Base-by-base conservation (phyloP, 2,797 vertebrate species). In the Coluber constrictor region DNA sequence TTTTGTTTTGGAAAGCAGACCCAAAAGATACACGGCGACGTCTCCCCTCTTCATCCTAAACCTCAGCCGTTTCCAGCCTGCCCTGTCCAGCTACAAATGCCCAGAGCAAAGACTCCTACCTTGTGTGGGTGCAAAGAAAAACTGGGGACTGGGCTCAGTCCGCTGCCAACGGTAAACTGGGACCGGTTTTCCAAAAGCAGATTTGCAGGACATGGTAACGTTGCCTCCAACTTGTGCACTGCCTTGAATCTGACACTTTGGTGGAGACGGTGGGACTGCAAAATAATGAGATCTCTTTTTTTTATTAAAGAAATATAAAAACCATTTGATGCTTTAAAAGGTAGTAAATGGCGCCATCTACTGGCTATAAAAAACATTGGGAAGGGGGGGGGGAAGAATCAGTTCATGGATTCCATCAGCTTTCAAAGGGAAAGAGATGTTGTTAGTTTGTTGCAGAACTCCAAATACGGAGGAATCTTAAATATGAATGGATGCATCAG, bases 141-240 rank as follows among this genome's bases (percentile, higher is more conserved):
- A 94, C 94, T 98, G 97, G 0, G 97, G 97, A 60, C 94, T 57
- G 8, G 98, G 98, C 12, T 98, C 97, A 1, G 97, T 97, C 92
- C 98, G 98, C 95, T 98, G 98, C 98, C 98, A 99, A 90, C 97
- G 98, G 96, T 99, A 99, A 60, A 96, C 97, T 56, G 98, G 98
- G n/a, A 91, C 11, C 0, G 98, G 98, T 92, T 99, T 98, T 56
- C 98, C 98, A 29, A 97, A 95, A 37, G 96, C 96, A 74, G 98
- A 98, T 91, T 96, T 97, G 93, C 98, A 99, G 96, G 96, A 98
- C 96, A 99, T 96, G 16, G 98, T 99, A 94, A 99, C 97, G 1
- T 98, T 98, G 61, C 97, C 97, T 25, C 97, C 98, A 91, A 98
- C 94, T 23, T 97, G 97, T 3, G 98, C 96, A 61, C 95, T 96